phyloP scores from a whole-genome alignment of 2,113 vertebrate species.

The Monopterus albus region DNA sequence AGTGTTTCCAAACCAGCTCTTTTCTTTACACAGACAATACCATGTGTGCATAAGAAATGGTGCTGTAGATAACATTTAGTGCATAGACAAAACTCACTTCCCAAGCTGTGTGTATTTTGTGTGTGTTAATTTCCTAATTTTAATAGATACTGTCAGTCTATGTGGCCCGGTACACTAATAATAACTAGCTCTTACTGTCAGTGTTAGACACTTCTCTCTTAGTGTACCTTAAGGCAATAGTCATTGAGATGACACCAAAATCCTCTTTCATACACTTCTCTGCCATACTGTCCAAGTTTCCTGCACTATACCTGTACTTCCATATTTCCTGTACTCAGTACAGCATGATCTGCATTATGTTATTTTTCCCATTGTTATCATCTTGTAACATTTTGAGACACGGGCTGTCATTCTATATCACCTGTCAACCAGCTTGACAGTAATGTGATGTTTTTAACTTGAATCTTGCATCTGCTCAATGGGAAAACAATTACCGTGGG shows the following conservation, averaged over 20 bases:
- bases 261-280: neutral
- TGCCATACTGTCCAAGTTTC: neutral
- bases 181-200: slow-evolving; percentile 21
- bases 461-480: neutral
- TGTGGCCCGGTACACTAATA: neutral
- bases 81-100: neutral
- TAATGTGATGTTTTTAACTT: neutral
- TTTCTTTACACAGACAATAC: slow-evolving; percentile 11
- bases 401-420: neutral
- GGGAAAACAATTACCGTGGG: neutral
- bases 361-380: too few relatives aligned
- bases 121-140: neutral
- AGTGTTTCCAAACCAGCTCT: neutral
- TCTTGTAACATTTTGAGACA: too few relatives aligned
- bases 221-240: slow-evolving; percentile 2
- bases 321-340: neutral
- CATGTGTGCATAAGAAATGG: neutral
- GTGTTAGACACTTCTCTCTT: slow-evolving; percentile 4
- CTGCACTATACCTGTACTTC: neutral
- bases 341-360: too few relatives aligned
- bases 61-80: too few relatives aligned
- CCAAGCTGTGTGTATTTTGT: slow-evolving; percentile 16
- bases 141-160: neutral
- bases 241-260: slow-evolving; percentile 6
- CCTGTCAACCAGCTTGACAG: neutral